Percentiles rank a stretch among this genome's conserved stretches.
Evolutionary conservation across 2,888 invertebrate species (phyloP).

Genomic region (Cerceris ruficornis): DNA sequence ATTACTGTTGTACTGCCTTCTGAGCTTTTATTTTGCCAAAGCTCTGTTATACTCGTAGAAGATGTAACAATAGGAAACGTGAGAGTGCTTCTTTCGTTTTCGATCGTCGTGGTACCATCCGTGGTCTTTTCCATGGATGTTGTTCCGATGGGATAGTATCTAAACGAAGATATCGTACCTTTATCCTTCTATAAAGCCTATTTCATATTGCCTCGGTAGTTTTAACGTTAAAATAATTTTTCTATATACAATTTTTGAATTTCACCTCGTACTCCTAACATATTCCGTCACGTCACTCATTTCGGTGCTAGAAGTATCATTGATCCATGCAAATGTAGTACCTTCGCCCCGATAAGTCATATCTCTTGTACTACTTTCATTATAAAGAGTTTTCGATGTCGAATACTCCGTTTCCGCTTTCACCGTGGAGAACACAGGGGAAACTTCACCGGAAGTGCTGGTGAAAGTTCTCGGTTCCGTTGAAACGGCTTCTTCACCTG

Average conservation of each 20-base stretch:
- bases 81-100: constrained; percentile 2
- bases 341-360: constrained; percentile 12
- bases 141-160: constrained; percentile 15
- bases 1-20: constrained; percentile 29
- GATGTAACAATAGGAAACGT: constrained; percentile 12
- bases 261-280: constrained; percentile 38
- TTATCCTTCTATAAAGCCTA: background rate
- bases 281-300: constrained; percentile 22
- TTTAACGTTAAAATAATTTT: too few species aligned
- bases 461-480: constrained; percentile 28
- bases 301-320: constrained; percentile 23
- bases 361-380: constrained; percentile 31
- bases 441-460: constrained; percentile 18
- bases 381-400: constrained; percentile 32
- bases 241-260: background rate
- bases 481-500: constrained; percentile 25
- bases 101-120: constrained; percentile 3
- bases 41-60: constrained; percentile 34
- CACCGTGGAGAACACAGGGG: background rate
- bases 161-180: background rate
- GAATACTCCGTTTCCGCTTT: constrained; percentile 21
- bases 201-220: too few species aligned
- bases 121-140: constrained; percentile 8
- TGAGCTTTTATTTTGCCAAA: constrained; percentile 35
- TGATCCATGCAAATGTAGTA: background rate